Evolutionary conservation across 2,888 invertebrate species (phyloP).

Genomic region (Drosophila acutilabella): DNA sequence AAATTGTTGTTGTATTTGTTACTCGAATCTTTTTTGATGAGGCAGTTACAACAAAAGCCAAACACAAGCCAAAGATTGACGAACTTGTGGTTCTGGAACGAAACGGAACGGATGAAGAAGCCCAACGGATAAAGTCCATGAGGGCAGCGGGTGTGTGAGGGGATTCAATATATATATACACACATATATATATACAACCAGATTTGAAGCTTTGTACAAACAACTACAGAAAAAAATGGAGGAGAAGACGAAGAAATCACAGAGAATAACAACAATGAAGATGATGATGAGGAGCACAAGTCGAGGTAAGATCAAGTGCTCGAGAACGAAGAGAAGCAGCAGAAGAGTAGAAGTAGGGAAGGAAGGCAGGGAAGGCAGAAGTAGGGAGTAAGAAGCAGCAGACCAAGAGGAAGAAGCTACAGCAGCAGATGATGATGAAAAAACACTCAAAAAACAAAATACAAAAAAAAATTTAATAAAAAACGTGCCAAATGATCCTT

Average conservation of each 20-base stretch:
- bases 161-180: constrained; percentile 28
- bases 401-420: constrained; percentile 15
- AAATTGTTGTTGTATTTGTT: constrained; percentile 26
- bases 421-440: constrained; percentile 45
- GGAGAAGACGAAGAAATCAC: constrained; percentile 27
- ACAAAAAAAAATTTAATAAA: constrained; percentile 21
- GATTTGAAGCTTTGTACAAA: constrained; percentile 80
- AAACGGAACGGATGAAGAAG: constrained; percentile 47
- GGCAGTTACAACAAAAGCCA: constrained; percentile 74
- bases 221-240: constrained; percentile 47
- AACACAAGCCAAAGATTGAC: constrained; percentile 63
- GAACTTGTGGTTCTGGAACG: constrained; percentile 64
- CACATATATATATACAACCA: constrained; percentile 47
- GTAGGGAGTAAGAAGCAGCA: background rate
- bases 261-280: constrained; percentile 59
- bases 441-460: constrained; percentile 61
- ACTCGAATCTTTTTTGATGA: constrained; percentile 70
- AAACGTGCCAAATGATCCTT: constrained; percentile 76
- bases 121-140: constrained; percentile 14
- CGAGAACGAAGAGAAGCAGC: constrained; percentile 47
- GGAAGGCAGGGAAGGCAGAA: constrained; percentile 8
- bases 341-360: constrained; percentile 5
- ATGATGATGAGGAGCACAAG: constrained; percentile 48
- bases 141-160: background rate
- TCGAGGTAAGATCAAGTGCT: constrained; percentile 73